Base-by-base conservation (phyloP, 2,113 vertebrate species). In the Epinephelus cyanopodus region DNA sequence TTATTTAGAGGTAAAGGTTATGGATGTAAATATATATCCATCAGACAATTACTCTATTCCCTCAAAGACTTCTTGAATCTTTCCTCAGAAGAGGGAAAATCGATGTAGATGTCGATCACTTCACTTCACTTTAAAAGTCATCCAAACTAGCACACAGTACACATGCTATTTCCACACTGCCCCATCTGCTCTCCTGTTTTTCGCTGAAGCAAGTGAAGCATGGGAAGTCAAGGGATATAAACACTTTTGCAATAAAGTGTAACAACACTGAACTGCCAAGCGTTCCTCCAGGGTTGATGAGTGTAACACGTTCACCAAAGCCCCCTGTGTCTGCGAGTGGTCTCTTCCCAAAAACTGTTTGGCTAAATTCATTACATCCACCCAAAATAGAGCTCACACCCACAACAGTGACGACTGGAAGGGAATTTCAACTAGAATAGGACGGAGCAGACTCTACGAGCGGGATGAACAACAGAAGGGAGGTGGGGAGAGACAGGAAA, bases 381-480 rank as follows among this genome's bases (percentile, higher is more conserved):
- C 74, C 82, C 17, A 33, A 88, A 92, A 88, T 83, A 89, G 81
- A 82, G 37, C 61, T 53, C 63, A 58, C 79, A 74, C 69, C 56
- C 64, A 74, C 73, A 66, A 66, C 74, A 89, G 78, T 75, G 85
- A 84, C 70, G 81, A 89, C 67, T 73, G 58, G 82, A 65, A 86
- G 73, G 74, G 88, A 74, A 85, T 90, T 88, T 92, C 71, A 84
- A 56, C 82, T 73, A 63, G 66, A 65, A 52, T 33, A 21, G 76
- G 65, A 84, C 54, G n/a, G 79, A 79, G 63, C 42, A 47, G 61
- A 68, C 63, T 53, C 23, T 25, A 54, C 66, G 61, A 79, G 37
- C 27, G 53, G 39, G 87, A 79, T 58, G 64, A 90, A 84, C 86
- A 90, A 87, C 82, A 90, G 78, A 80, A 76, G 87, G 81, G 80